Base-by-base conservation (phyloP, 2,888 invertebrate genomes). In the Ptychoptera contaminata region DNA sequence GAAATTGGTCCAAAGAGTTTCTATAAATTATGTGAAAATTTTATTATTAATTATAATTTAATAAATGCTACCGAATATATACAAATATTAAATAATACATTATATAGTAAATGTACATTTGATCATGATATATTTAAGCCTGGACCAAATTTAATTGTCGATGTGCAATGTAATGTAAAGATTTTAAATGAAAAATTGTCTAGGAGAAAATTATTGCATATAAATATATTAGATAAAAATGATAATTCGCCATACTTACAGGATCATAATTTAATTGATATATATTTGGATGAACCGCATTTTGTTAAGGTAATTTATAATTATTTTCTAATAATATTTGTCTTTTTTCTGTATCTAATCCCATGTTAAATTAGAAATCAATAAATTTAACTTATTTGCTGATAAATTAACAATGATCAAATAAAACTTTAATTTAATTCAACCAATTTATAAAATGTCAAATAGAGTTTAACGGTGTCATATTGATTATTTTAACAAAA, bases 201-300 rank as follows among this genome's bases (percentile, higher is more conserved):
- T 5, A 3, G 7, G 3, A 23, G 7, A 5, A 23, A 23, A 23
- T 23, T 23, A 5, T 23, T 23, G 7, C 23, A 23, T 37, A 57
- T 76, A n/a, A 63, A 67, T 3, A 78, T 96, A 8, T 62, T 83
- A 42, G 85, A 87, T 58, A 87, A 88, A 62, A 96, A 96, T 65
- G 94, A 96, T 62, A 92, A 94, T 60, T 87, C 88, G 9, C 93
- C 94, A 1, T 70, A 82, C 51, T 53, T 76, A 31, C 61, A 74
- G 50, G 71, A 73, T 50, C 65, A 69, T 40, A 53, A 56, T 8
- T 48, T 50, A 23, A 55, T 58, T 16, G 50, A 52, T 29, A 60
- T 65, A 45, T 42, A 54, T 43, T 48, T 65, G 51, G 55, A 57
- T 7, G 56, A 61, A 52, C 61, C 63, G 5, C 60, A 61, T 48